Evolutionary conservation across 2,113 vertebrate species (phyloP).

Genomic region (Cynocephalus volans): DNA sequence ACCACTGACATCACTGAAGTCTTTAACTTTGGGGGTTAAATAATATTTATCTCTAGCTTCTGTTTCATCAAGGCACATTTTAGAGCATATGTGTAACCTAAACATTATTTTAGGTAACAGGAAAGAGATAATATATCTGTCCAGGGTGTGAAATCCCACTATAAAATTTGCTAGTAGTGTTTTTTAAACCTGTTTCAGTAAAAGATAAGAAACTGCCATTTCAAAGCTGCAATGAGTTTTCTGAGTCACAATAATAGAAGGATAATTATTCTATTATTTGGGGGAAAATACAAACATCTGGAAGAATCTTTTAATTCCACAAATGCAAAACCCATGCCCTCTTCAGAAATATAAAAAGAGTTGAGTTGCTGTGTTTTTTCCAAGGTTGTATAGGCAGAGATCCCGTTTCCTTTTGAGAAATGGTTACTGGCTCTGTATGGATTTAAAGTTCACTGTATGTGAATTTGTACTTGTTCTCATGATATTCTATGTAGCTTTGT

Average conservation of each 20-base stretch:
- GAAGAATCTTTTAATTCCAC: slow-evolving; percentile 37
- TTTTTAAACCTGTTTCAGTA: slow-evolving; percentile 43
- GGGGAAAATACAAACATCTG: not conserved
- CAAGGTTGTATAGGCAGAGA: not conserved
- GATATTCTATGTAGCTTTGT: not conserved
- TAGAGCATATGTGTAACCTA: not conserved
- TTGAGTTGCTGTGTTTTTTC: not conserved
- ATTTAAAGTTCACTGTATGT: slow-evolving; percentile 27
- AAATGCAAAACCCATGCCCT: not conserved
- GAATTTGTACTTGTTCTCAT: not conserved
- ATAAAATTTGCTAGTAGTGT: not conserved
- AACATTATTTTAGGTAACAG: slow-evolving; percentile 34
- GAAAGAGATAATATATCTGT: slow-evolving; percentile 17
- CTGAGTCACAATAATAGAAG: not conserved
- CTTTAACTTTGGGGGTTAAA: slow-evolving; percentile 31
- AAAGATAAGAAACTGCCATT: slow-evolving; percentile 28
- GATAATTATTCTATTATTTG: not conserved
- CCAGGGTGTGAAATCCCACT: not conserved
- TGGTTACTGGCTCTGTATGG: not conserved
- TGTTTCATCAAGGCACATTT: not conserved
- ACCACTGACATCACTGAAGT: not conserved
- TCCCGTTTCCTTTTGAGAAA: slow-evolving; percentile 53
- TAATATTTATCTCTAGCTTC: not conserved
- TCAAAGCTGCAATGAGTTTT: slow-evolving; percentile 37
- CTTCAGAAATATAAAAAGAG: slow-evolving; percentile 32